Evolutionary conservation across 1,140 invertebrate genomes (phyloP).

Genomic region (Zaprionus inermis): DNA sequence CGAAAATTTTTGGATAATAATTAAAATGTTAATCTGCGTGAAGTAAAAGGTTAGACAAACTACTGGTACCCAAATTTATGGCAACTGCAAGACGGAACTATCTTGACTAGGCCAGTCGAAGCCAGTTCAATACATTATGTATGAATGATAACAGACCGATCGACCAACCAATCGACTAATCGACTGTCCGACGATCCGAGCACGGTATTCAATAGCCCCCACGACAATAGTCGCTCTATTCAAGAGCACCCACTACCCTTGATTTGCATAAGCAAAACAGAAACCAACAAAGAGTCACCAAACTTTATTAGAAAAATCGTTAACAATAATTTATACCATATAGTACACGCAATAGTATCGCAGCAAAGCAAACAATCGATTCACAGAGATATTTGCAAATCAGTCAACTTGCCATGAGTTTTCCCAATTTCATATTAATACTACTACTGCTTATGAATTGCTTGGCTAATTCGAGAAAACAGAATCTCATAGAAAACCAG

Average conservation of each 20-base stretch:
- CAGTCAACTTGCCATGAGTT: not conserved
- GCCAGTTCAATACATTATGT: conserved; percentile 66
- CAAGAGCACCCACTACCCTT: conserved; percentile 77
- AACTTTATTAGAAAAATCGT: conserved; percentile 59
- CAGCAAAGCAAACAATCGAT: not conserved
- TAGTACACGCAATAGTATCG: conserved; percentile 12
- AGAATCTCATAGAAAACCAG: not conserved
- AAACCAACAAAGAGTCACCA: conserved; percentile 25
- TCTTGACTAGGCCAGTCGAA: conserved; percentile 34
- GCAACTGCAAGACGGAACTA: conserved; percentile 78
- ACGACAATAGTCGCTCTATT: conserved; percentile 61
- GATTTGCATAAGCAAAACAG: conserved; percentile 65
- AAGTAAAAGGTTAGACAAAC: conserved; percentile 83
- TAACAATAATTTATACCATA: conserved; percentile 33
- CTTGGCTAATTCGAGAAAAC: not conserved
- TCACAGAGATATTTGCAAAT: not conserved
- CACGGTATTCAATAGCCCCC: conserved; percentile 34
- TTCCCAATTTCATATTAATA: not conserved
- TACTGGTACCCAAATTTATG: conserved; percentile 78
- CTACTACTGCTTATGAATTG: not conserved
- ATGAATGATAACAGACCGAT: conserved; percentile 73
- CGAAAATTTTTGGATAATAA: conserved; percentile 74
- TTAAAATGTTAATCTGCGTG: conserved; percentile 82
- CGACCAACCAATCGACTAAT: conserved; percentile 32
- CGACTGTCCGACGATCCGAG: not conserved